These are phyloP conservation scores for Zygaena filipendulae DNA, from an alignment of 2,888 invertebrate genomes.

Conservation along the genomic window DNA sequence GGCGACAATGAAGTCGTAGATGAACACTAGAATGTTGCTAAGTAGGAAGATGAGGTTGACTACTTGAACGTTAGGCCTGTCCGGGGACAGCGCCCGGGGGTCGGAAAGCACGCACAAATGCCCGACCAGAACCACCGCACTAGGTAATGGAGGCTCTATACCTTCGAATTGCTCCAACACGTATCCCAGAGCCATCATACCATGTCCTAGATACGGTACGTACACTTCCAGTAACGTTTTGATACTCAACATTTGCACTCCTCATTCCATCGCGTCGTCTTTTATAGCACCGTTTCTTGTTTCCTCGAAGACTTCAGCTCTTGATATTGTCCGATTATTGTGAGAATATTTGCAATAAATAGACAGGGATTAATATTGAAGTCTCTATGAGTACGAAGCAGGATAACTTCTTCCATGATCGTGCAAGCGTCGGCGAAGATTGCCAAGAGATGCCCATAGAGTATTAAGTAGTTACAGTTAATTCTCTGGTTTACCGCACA, in stretches of 20 bases:
- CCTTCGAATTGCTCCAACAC: conserved; percentile 36
- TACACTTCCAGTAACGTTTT: conserved; percentile 22
- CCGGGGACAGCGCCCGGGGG: conserved; percentile 27
- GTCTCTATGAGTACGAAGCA: conserved; percentile 16
- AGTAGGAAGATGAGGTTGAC: conserved; percentile 37
- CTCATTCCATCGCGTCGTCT: neutral
- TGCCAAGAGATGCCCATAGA: conserved; percentile 23
- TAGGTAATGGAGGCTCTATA: conserved; percentile 37
- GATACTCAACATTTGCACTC: conserved; percentile 26
- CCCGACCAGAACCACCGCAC: conserved; percentile 41
- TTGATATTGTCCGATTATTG: conserved; percentile 28
- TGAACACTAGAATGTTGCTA: conserved; percentile 36
- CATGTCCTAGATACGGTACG: conserved; percentile 40
- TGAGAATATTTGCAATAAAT: conserved; percentile 25
- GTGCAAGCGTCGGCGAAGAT: conserved; percentile 21
- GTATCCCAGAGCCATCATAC: conserved; percentile 46
- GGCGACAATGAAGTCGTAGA: conserved; percentile 29
- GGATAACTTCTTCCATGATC: conserved; percentile 19
- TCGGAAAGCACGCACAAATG: conserved; percentile 39
- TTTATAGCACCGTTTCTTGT: conserved; percentile 3
- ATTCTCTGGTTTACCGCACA: too few species aligned
- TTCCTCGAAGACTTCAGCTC: conserved; percentile 17
- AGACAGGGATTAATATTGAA: conserved; percentile 24
- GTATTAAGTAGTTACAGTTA: conserved; percentile 21
- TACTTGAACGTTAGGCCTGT: conserved; percentile 27